A percentile compares a stretch with the other conserved stretches of the same genome.
Evolutionary conservation across 2,888 invertebrate genomes (phyloP).

Genomic region (Tuberolachnus salignus): DNA sequence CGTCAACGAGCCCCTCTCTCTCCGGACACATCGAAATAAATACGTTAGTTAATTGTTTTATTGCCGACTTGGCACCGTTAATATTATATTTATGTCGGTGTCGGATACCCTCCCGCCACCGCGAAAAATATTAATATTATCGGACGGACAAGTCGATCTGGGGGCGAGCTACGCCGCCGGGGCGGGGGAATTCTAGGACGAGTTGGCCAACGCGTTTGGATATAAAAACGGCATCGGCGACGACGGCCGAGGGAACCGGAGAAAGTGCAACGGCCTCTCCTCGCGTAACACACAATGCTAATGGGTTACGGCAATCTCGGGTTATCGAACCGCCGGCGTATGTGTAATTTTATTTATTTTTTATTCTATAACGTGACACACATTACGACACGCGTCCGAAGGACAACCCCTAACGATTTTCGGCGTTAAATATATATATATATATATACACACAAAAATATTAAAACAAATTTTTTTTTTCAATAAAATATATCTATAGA

Average conservation of each 20-base stretch:
- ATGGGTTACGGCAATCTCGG: slow-evolving; percentile 55
- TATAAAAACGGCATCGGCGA: not conserved
- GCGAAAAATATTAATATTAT: not conserved
- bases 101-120: too few species aligned
- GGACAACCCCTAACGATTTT: slow-evolving; percentile 48
- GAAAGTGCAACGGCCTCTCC: slow-evolving; percentile 57
- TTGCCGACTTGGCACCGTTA: too few species aligned
- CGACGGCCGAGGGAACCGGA: slow-evolving; percentile 32
- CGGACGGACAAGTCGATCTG: not conserved
- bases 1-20: too few species aligned
- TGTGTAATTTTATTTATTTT: slow-evolving; percentile 53
- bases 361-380: slow-evolving; percentile 23
- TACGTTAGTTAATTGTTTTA: too few species aligned
- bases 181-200: slow-evolving; percentile 33
- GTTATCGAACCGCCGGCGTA: slow-evolving; percentile 51
- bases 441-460: not conserved
- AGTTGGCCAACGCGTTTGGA: slow-evolving; percentile 31
- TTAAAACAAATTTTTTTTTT: too few species aligned
- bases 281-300: slow-evolving; percentile 54
- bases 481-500: too few species aligned
- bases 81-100: too few species aligned
- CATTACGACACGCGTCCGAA: slow-evolving; percentile 44
- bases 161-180: not conserved
- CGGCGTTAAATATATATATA: not conserved
- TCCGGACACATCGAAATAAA: too few species aligned